Evolutionary conservation across 2,888 invertebrate species (phyloP).

Genomic region (Bimastos eiseni): DNA sequence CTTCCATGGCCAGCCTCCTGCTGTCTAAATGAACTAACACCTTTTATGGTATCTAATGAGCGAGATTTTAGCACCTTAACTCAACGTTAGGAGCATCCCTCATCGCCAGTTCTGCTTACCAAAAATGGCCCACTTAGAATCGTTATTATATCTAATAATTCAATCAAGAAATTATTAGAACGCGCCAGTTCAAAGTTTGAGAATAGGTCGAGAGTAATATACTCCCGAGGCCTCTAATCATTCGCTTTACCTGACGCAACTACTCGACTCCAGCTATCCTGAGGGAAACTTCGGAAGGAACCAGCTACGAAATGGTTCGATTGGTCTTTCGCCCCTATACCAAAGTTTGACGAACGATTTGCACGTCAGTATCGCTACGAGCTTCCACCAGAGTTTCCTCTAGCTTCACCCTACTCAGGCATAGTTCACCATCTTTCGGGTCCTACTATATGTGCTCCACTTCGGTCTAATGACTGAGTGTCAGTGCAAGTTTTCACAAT

Average conservation of each 20-base stretch:
- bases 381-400: conserved; percentile 67
- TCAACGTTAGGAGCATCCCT: conserved; percentile 76
- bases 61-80: conserved; percentile 71
- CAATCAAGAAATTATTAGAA: conserved; percentile 47
- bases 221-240: conserved; percentile 69
- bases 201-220: conserved; percentile 74
- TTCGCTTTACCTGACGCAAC: conserved; percentile 59
- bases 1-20: conserved; percentile 69
- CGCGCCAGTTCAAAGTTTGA: conserved; percentile 79
- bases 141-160: conserved; percentile 64
- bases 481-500: no score
- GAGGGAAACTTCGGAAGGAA: conserved; percentile 77
- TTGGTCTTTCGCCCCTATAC: conserved; percentile 73
- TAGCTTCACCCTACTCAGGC: conserved; percentile 73
- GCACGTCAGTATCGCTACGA: conserved; percentile 76
- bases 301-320: conserved; percentile 79
- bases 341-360: conserved; percentile 78
- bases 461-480: no score
- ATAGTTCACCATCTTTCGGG: conserved; percentile 78
- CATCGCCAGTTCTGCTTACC: conserved; percentile 81
- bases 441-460: conserved; percentile 71
- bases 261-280: conserved; percentile 71
- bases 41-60: conserved; percentile 69
- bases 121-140: conserved; percentile 72
- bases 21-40: conserved; percentile 72